Conservation (phyloP, 2,888 invertebrate genomes). For the Dynastes hyllus region DNA sequence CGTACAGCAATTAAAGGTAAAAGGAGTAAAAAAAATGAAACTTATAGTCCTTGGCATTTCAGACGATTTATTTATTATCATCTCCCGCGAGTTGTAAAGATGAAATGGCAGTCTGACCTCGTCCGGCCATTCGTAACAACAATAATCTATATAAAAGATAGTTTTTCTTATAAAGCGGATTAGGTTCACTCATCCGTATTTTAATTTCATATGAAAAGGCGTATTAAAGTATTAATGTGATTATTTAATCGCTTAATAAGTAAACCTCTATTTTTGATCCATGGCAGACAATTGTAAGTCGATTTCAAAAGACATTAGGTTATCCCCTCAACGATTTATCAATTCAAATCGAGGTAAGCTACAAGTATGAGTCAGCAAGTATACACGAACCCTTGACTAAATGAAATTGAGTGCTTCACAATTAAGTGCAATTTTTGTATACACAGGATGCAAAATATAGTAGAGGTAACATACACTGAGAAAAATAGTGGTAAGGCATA, state of each 20-base stretch:
- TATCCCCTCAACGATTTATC: no score
- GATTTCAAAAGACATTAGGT: background rate
- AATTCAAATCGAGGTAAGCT: no score
- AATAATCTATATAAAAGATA: background rate
- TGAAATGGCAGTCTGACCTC: slow-evolving; percentile 41
- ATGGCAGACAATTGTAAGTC: background rate
- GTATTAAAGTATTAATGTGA: slow-evolving; percentile 28
- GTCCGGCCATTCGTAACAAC: slow-evolving; percentile 19
- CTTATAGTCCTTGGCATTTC: slow-evolving; percentile 40
- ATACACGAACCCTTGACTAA: no score
- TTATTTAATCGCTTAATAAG: background rate
- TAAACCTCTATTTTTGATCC: background rate
- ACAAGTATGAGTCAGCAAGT: no score
- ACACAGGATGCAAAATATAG: no score
- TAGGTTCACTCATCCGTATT: slow-evolving; percentile 28
- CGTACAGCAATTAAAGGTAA: slow-evolving; percentile 45
- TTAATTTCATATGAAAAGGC: slow-evolving; percentile 20
- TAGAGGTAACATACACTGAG: no score
- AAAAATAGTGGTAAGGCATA: no score
- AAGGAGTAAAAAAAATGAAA: slow-evolving; percentile 38
- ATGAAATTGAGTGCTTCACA: no score
- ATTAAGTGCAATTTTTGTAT: no score
- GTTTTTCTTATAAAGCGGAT: slow-evolving; percentile 31
- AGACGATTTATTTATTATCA: slow-evolving; percentile 40
- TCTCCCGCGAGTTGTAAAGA: slow-evolving; percentile 18